Base-by-base conservation (phyloP, 2,888 invertebrate species). In the Polia nebulosa region DNA sequence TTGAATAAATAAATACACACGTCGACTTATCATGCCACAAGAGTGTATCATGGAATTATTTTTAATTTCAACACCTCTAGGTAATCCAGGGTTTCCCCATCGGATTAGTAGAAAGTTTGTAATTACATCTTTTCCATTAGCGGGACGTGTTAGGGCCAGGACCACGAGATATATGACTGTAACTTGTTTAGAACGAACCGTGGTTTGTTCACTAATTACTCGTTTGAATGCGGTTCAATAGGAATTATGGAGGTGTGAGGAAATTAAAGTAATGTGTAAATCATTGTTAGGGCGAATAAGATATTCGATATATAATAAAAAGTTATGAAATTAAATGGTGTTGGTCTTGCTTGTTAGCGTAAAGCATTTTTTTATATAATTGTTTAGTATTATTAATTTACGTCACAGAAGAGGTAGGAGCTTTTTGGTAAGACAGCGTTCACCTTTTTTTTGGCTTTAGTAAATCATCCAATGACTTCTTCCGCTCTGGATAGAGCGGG, bases 121-220 rank as follows among this genome's bases (percentile, higher is more conserved):
- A 85, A 87, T 86, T 87, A 87, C 79, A 84, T 82, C 70, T 85
- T 85, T 86, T 85, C 82, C 84, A 87, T 85, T 86, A 87, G 73
- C 81, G 66, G 65, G 64, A 66, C 68, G 52, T 72, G 78, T 78
- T 72, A 34, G 71, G 76, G 57, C 47, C 75, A 63, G 72, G 62
- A 77, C 78, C 60, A 57, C 56, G 57, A 79, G 65, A 80, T 76
- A 62, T 76, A 78, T 56, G 56, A 29, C 49, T 63, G 65, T 63
- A 58, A 73, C 78, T 71, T 69, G 65, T 72, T 73, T 69, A 47
- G 59, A 64, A 75, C 51, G 53, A 72, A 65, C 62, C 62, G 64
- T 29, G 76, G 74, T 69, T 71, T 69, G 67, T 80, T 65, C 61
- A 51, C 55, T 72, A 80, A 75, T 80, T 75, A 49, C 62, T 39